These are phyloP conservation scores for Timema cristinae DNA, from an alignment of 2,888 invertebrate genomes.

Conservation along the genomic window DNA sequence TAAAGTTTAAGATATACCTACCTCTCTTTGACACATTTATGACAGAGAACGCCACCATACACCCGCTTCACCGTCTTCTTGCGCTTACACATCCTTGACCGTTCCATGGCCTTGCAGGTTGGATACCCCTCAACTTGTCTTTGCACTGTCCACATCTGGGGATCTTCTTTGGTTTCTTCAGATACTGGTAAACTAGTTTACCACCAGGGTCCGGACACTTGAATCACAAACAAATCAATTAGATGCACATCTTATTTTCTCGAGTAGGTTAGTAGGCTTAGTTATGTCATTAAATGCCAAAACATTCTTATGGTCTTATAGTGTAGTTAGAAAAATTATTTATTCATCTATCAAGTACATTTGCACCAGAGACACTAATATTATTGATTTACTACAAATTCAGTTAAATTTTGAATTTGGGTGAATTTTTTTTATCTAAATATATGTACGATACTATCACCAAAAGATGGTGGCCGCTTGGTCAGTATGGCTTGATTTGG, in stretches of 20 bases:
- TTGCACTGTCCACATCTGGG: constrained; percentile 98
- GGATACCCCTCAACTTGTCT: constrained; percentile 91
- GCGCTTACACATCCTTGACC: constrained; percentile 86
- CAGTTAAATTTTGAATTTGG: too few species aligned
- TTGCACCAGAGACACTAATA: background rate
- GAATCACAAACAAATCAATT: constrained; percentile 36
- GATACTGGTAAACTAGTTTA: constrained; percentile 93
- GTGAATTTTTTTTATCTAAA: too few species aligned
- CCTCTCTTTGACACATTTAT: constrained; percentile 92
- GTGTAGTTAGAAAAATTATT: too few species aligned
- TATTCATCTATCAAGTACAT: too few species aligned
- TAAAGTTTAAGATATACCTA: constrained; percentile 38
- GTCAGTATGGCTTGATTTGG: too few species aligned
- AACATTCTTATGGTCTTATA: background rate
- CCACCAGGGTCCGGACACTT: constrained; percentile 99
- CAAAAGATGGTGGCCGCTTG: too few species aligned
- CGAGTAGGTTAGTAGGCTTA: background rate
- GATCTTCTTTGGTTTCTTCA: constrained; percentile 95
- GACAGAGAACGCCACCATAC: constrained; percentile 96
- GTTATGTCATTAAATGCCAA: constrained; percentile 4
- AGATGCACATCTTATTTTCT: background rate
- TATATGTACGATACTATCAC: too few species aligned
- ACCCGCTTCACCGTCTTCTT: constrained; percentile 96
- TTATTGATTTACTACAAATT: background rate
- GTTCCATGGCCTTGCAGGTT: constrained; percentile 89